Base-by-base conservation (phyloP, 1,140 invertebrate species). In the Rhagoletis zephyria region DNA sequence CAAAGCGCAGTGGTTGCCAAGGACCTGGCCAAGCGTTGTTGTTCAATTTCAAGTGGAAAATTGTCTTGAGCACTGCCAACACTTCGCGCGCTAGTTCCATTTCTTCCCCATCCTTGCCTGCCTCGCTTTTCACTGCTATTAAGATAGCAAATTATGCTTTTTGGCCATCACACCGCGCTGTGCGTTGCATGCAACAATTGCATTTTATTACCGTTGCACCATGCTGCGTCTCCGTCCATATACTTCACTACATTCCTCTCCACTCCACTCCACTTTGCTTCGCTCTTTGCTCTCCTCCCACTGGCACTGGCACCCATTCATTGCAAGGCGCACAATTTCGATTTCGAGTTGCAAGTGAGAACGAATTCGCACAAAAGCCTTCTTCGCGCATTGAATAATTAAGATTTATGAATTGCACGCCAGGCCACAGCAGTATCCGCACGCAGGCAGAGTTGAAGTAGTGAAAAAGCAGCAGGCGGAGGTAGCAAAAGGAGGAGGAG, bases 331-430 rank as follows among this genome's bases (percentile, higher is more conserved):
- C 48, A 30, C 30, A 19, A 2, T 81, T 81, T 81, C 74, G 74
- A 51, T 48, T 81, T 81, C 48, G n/a, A 19, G 74, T 12, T 56
- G 74, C 74, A 81, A 81, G 74, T 81, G 74, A 81, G 74, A 56
- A 81, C 19, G 74, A 81, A 81, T 56, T 81, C 74, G 74, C 74
- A 81, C 74, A 81, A 81, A 67, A 81, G 48, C 74, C 74, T 81
- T 56, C 74, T 81, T 81, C 51, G 74, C 74, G 74, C 74, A 81
- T 81, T 81, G 74, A 81, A 81, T 81, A 81, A 81, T 81, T 81
- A 81, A 81, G 74, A 81, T 81, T 81, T 81, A 81, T 81, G 74
- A 81, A 81, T 81, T 81, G 74, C 45, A 10, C 48, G 74, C 74
- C 74, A 81, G 74, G 74, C 74, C 74, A 81, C 74, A 81, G 74